phyloP scores from a whole-genome alignment of 1,140 invertebrate genomes.

The Octopus bimaculoides region DNA sequence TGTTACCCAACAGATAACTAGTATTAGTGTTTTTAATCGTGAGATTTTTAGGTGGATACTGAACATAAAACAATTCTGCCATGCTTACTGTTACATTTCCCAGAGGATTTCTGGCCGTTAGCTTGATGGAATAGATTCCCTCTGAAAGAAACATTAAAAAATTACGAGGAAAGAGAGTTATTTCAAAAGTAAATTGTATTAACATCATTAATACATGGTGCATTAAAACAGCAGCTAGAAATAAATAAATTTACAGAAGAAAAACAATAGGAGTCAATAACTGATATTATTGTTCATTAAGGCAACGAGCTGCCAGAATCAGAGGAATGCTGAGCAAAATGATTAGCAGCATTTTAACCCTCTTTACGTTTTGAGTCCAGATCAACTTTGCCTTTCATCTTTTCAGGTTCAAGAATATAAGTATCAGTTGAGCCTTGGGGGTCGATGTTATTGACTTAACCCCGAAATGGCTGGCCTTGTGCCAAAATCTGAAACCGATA shows the following conservation, averaged over 20 bases:
- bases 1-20: constrained; percentile 29
- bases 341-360: neutral
- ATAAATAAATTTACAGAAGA: neutral
- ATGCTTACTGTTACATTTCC: constrained; percentile 30
- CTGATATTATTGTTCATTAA: constrained; percentile 21
- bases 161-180: neutral
- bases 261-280: neutral
- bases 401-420: too few relatives aligned
- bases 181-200: neutral
- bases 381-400: too few relatives aligned
- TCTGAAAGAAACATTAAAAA: constrained; percentile 29
- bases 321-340: neutral
- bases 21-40: constrained; percentile 13
- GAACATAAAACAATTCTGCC: constrained; percentile 31
- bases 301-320: constrained; percentile 8
- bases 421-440: too few relatives aligned
- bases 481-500: too few relatives aligned
- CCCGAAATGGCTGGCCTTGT: too few relatives aligned
- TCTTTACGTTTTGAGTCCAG: too few relatives aligned
- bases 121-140: constrained; percentile 37
- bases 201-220: neutral
- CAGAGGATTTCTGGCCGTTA: constrained; percentile 40
- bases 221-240: neutral
- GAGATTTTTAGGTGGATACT: constrained; percentile 30
- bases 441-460: too few relatives aligned